Conservation (phyloP, 2,888 invertebrate genomes). For the Torymus tubicola region DNA sequence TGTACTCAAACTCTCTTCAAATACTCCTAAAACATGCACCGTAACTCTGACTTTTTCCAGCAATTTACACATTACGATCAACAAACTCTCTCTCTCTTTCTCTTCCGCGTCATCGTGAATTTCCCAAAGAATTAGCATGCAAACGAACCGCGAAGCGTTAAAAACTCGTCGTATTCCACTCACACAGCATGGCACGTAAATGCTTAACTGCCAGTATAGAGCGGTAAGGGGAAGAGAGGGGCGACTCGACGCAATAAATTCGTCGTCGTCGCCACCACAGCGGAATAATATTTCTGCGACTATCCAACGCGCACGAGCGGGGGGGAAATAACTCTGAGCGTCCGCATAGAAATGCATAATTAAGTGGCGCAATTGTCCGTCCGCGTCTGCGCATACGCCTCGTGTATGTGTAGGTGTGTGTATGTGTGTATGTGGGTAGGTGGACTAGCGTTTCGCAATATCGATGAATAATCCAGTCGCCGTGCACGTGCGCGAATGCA, state of each 20-base stretch:
- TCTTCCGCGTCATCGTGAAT: neutral
- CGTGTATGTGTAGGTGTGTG: too few species aligned
- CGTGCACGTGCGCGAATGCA: conserved; percentile 33
- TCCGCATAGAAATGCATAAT: conserved; percentile 60
- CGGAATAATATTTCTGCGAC: conserved; percentile 48
- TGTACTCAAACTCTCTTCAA: too few species aligned
- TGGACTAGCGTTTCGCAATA: conserved; percentile 45
- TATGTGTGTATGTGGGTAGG: too few species aligned
- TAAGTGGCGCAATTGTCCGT: conserved; percentile 65
- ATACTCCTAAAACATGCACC: too few species aligned
- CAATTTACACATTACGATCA: too few species aligned
- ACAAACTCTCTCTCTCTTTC: too few species aligned
- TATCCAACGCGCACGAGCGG: neutral
- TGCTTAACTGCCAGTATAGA: too few species aligned
- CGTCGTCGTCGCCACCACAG: neutral
- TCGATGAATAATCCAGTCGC: conserved; percentile 60
- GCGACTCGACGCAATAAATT: too few species aligned
- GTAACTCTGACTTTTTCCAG: too few species aligned
- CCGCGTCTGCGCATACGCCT: conserved; percentile 1
- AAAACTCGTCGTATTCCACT: conserved; percentile 33
- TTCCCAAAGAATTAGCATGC: conserved; percentile 22
- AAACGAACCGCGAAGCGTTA: conserved; percentile 23
- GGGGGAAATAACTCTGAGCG: conserved; percentile 42
- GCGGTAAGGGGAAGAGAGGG: too few species aligned
- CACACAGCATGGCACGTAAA: neutral